Percentiles rank a stretch among this genome's conserved stretches.
phyloP scores from a whole-genome alignment of 2,113 vertebrate genomes.

The Struthidea cinerea region DNA sequence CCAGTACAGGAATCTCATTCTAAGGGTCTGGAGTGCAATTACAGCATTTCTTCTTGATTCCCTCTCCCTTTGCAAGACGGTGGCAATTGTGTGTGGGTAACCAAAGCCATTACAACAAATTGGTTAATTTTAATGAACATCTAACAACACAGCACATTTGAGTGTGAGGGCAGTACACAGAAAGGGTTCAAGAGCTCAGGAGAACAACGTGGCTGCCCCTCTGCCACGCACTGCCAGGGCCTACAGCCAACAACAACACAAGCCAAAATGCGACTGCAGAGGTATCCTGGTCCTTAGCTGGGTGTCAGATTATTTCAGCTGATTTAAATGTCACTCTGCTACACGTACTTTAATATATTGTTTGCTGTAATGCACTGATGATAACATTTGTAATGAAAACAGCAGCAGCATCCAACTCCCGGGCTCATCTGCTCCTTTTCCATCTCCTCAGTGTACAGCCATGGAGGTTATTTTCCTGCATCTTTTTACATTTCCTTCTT shows the following conservation, averaged over 20 bases:
- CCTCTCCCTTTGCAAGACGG: neutral
- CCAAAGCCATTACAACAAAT: conserved; percentile 31
- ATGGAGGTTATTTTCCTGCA: neutral
- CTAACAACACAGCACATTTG: neutral
- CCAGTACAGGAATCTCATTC: neutral
- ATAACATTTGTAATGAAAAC: neutral
- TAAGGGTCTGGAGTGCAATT: neutral
- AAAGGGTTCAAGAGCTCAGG: neutral
- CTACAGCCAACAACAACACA: neutral
- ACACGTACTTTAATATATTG: neutral
- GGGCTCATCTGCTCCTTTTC: neutral
- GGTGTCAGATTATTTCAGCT: neutral
- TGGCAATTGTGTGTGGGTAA: conserved; percentile 8
- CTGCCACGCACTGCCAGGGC: neutral
- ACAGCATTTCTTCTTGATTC: neutral
- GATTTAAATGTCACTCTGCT: conserved; percentile 13
- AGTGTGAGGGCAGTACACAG: neutral
- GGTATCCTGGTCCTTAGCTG: neutral
- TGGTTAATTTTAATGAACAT: conserved; percentile 30
- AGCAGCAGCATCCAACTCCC: neutral
- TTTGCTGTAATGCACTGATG: neutral
- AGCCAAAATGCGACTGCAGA: neutral
- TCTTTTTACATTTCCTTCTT: conserved; percentile 24
- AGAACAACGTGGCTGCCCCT: neutral
- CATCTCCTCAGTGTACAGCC: neutral